Base-by-base conservation (phyloP, 2,113 vertebrate genomes). In the Psephotus haematonotus region DNA sequence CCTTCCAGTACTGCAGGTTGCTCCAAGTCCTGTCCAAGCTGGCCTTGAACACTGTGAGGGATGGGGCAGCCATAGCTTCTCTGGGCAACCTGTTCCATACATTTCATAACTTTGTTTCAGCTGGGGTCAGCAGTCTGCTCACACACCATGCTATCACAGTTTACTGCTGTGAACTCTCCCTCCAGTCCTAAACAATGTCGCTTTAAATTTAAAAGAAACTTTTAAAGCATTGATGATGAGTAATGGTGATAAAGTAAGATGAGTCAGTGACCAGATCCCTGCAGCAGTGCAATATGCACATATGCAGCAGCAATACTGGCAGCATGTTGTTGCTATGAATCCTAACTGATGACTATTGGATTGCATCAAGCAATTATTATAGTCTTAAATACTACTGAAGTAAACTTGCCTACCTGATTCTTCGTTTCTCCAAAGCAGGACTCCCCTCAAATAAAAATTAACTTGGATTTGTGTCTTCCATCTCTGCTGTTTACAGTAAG, bases 221-320 rank as follows among this genome's bases (percentile, higher is more conserved):
- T 79, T 68, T 25, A 37, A 49, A 50, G 47, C 17, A 25, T 39
- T 68, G 43, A 59, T 57, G 31, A 57, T 59, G 33, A n/a, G 55
- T 59, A 59, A 59, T 59, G 33, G n/a, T n/a, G 33, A n/a, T n/a
- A n/a, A 57, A 57, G 3, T 55, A 49, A 55, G 25, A 23, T 5
- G 27, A 62, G 3, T 16, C 81, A 39, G 41, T 5, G 18, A 33
- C 16, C 18, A 39, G 35, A 74, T 11, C 8, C 25, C 52, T 25
- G 24, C n/a, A 28, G 13, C 67, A 35, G 12, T 12, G 22, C 59
- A 78, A 47, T 29, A 18, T 0, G 11, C 59, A 6, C 1, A 1
- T 1, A 13, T 1, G 4, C 23, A 41, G 25, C n/a, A 27, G n/a
- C 39, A 53, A 4, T 0, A 37, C 33, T 1, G 10, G 24, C 39